Evolutionary conservation across 1,140 invertebrate species (phyloP).

Genomic region (Aphelenchoides avenae): DNA sequence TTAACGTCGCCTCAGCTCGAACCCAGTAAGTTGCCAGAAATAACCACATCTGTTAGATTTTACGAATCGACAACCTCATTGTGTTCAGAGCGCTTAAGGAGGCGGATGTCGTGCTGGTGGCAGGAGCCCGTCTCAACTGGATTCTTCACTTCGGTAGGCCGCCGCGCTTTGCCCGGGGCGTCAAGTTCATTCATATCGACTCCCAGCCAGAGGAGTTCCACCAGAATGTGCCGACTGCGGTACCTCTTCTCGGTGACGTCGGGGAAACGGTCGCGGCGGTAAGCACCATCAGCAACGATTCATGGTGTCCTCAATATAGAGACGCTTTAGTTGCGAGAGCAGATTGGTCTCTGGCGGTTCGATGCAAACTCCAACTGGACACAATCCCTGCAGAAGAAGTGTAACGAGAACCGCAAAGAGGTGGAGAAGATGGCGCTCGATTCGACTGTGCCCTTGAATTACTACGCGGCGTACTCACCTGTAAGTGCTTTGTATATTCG

Average conservation of each 20-base stretch:
- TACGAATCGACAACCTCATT: slow-evolving; percentile 1
- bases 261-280: slow-evolving; percentile 65
- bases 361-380: slow-evolving; percentile 65
- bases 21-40: slow-evolving; percentile 64
- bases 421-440: slow-evolving; percentile 67
- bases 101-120: slow-evolving; percentile 79
- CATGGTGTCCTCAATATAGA: too few relatives aligned
- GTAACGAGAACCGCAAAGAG: slow-evolving; percentile 65
- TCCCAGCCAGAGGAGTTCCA: slow-evolving; percentile 82
- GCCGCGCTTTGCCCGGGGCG: slow-evolving; percentile 75
- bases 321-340: slow-evolving; percentile 61
- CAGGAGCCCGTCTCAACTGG: slow-evolving; percentile 91
- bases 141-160: slow-evolving; percentile 88
- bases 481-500: too few relatives aligned
- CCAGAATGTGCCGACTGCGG: slow-evolving; percentile 73
- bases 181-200: slow-evolving; percentile 88
- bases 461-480: slow-evolving; percentile 81
- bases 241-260: slow-evolving; percentile 77
- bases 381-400: slow-evolving; percentile 64
- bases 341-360: slow-evolving; percentile 63
- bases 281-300: too few relatives aligned
- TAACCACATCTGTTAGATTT: slow-evolving; percentile 2
- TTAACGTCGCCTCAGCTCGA: slow-evolving; percentile 77
- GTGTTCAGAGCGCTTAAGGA: slow-evolving; percentile 71
- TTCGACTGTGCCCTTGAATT: slow-evolving; percentile 75